Evolutionary conservation across 2,113 vertebrate species (phyloP).

Genomic region (Aix galericulata): DNA sequence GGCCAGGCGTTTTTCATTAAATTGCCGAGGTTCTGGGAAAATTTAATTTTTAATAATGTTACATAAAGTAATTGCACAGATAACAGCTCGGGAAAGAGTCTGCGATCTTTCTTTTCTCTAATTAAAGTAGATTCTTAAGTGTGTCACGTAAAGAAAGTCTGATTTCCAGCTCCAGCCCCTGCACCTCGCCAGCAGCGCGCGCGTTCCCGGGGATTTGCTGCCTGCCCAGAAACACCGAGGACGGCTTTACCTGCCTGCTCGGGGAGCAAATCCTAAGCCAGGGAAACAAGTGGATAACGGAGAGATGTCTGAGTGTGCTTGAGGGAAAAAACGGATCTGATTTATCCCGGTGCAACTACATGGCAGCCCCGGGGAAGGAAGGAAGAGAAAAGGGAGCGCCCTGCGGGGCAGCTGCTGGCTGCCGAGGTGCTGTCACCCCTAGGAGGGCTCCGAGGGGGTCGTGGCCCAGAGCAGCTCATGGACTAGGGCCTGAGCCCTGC

Average conservation of each 20-base stretch:
- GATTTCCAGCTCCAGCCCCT: neutral
- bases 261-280: neutral
- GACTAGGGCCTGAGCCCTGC: neutral
- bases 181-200: neutral
- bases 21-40: neutral
- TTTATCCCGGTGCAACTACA: neutral
- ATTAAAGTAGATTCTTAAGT: constrained; percentile 23
- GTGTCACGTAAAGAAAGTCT: neutral
- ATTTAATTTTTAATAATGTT: constrained; percentile 70
- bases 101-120: constrained; percentile 22
- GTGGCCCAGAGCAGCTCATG: rapidly evolving
- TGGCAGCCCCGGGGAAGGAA: neutral
- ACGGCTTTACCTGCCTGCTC: neutral
- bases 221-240: neutral
- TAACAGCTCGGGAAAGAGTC: constrained; percentile 33
- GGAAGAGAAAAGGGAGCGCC: neutral
- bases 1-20: neutral
- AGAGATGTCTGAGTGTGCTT: neutral
- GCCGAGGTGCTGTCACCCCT: neutral
- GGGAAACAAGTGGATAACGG: neutral
- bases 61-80: constrained; percentile 61
- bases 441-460: neutral
- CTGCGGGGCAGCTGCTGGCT: neutral
- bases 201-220: neutral
- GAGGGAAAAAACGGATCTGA: neutral